phyloP scores from a whole-genome alignment of 1,140 invertebrate species.

The Caerostris extrusa region DNA sequence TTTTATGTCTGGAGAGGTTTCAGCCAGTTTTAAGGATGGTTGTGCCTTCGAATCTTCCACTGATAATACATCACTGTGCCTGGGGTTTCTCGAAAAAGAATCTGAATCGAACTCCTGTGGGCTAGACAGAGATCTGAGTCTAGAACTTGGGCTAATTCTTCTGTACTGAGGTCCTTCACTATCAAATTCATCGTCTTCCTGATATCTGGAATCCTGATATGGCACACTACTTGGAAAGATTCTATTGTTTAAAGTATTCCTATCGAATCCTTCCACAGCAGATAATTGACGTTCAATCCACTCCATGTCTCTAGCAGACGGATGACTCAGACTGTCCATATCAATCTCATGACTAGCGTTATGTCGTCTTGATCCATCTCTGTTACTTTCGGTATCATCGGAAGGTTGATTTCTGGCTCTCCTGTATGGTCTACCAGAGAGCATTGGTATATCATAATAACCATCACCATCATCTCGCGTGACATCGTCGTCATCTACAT shows the following conservation, averaged over 20 bases:
- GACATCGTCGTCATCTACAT: conserved; percentile 49
- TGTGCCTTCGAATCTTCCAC: conserved; percentile 12
- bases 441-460: conserved; percentile 46
- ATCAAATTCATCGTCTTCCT: conserved; percentile 13
- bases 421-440: background rate
- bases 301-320: conserved; percentile 42
- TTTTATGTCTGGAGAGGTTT: background rate
- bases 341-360: conserved; percentile 29
- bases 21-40: background rate
- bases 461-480: conserved; percentile 1
- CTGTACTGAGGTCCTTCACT: background rate
- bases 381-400: background rate
- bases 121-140: background rate
- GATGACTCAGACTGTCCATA: conserved; percentile 37
- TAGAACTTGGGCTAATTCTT: background rate
- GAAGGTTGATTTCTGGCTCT: conserved; percentile 17
- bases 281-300: conserved; percentile 45
- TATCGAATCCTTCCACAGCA: conserved; percentile 50
- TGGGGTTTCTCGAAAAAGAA: conserved; percentile 19
- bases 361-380: background rate
- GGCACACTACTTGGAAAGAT: background rate
- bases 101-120: background rate
- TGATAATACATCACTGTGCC: background rate
- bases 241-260: background rate
- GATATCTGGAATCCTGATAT: conserved; percentile 15